These are phyloP conservation scores for Orchesellides sinensis DNA, from an alignment of 2,888 invertebrate species.

Conservation along the genomic window DNA sequence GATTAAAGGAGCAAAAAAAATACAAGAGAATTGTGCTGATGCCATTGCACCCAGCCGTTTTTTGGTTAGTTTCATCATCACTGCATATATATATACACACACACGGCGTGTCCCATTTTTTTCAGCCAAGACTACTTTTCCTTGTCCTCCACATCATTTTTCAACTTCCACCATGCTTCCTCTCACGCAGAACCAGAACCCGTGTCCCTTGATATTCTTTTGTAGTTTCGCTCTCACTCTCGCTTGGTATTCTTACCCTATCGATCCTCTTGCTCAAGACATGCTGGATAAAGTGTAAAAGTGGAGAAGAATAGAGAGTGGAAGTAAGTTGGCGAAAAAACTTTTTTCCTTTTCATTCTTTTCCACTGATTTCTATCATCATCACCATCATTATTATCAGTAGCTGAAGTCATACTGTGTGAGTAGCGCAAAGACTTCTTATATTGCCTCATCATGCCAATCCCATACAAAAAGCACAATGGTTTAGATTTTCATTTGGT, in stretches of 20 bases:
- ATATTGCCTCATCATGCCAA: not conserved
- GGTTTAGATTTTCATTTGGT: no score
- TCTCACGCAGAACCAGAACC: not conserved
- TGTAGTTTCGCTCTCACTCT: not conserved
- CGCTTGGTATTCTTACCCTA: not conserved
- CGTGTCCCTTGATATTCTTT: not conserved
- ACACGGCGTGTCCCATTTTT: conserved; percentile 39
- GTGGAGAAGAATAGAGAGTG: not conserved
- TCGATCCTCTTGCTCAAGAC: conserved; percentile 6
- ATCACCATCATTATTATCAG: conserved; percentile 14
- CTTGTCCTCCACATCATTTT: conserved; percentile 54
- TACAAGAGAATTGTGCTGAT: not conserved
- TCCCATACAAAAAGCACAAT: not conserved
- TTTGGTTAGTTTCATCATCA: not conserved
- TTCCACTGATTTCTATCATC: conserved; percentile 24
- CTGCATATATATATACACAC: not conserved
- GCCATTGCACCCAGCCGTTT: conserved; percentile 28
- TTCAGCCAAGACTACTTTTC: conserved; percentile 23
- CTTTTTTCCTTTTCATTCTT: conserved; percentile 8
- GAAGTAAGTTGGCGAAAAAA: not conserved
- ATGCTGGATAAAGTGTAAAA: not conserved
- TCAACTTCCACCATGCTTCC: conserved; percentile 46
- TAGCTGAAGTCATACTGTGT: no score
- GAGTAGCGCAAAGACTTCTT: not conserved
- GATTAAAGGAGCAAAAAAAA: not conserved